Conservation (phyloP, 2,888 invertebrate genomes). For the Cephus pulcher region DNA sequence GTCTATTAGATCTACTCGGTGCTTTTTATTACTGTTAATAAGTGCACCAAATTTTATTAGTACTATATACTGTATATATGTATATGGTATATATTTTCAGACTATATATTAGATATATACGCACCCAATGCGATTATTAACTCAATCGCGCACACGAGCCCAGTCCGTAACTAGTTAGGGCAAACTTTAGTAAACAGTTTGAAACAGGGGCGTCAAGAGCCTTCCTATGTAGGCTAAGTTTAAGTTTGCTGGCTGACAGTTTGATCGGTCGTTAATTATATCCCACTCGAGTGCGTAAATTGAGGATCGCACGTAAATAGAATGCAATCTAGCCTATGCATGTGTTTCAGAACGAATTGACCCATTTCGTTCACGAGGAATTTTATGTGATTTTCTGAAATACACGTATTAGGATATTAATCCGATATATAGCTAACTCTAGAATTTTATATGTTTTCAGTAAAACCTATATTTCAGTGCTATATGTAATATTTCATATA, state of each 20-base stretch:
- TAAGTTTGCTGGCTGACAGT: slow-evolving; percentile 45
- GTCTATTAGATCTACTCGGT: too few species aligned
- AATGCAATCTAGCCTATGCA: neutral
- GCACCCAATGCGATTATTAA: slow-evolving; percentile 24
- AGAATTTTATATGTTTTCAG: neutral
- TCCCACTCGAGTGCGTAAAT: slow-evolving; percentile 31
- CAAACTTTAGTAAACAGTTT: slow-evolving; percentile 25
- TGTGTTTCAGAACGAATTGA: neutral
- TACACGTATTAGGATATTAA: neutral
- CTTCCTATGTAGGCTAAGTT: slow-evolving; percentile 18
- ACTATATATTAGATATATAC: neutral
- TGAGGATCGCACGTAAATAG: neutral
- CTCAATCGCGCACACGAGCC: slow-evolving; percentile 14
- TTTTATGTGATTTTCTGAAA: neutral
- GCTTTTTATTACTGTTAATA: too few species aligned
- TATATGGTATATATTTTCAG: neutral
- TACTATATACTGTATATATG: neutral
- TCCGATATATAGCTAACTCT: neutral
- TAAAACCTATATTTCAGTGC: neutral
- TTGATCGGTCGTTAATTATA: slow-evolving; percentile 52
- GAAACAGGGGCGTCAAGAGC: slow-evolving; percentile 13
- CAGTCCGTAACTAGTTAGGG: slow-evolving; percentile 9
- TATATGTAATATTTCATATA: neutral
- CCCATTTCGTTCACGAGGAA: neutral
- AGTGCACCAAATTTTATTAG: too few species aligned